phyloP scores from a whole-genome alignment of 1,140 invertebrate species.

The Araneus ventricosus region DNA sequence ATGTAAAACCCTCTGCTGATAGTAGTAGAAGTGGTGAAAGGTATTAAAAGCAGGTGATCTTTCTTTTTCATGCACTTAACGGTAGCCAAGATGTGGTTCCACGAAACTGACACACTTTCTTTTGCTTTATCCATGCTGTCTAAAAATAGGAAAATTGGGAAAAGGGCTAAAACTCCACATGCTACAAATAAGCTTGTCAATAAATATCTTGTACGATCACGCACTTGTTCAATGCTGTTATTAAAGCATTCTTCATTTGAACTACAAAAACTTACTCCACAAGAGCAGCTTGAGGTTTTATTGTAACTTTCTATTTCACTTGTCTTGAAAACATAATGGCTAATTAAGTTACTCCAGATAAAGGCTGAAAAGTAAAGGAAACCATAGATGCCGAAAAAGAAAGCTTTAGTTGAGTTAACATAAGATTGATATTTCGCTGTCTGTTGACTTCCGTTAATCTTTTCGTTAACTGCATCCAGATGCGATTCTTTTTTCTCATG shows the following conservation, averaged over 20 bases:
- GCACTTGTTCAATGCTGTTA: not conserved
- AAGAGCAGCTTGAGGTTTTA: not conserved
- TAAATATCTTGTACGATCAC: not conserved
- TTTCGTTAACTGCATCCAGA: not conserved
- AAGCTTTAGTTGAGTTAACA: constrained; percentile 56
- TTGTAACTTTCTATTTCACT: not conserved
- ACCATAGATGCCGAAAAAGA: constrained; percentile 74
- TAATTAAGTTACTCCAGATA: constrained; percentile 73
- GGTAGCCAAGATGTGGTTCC: not conserved
- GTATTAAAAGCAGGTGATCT: not conserved
- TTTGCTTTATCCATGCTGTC: not conserved
- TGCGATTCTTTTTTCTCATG: not conserved
- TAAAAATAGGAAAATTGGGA: not conserved
- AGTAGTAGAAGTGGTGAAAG: not conserved
- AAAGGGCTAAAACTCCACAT: not conserved
- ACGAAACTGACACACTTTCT: not conserved
- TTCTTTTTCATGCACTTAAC: not conserved
- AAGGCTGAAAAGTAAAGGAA: constrained; percentile 60
- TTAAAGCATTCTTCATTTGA: not conserved
- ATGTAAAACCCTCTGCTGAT: not conserved
- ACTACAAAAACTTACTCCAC: not conserved
- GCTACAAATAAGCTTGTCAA: not conserved
- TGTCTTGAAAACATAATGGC: constrained; percentile 22
- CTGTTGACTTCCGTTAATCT: not conserved
- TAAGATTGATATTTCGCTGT: no score